Evolutionary conservation across 2,113 vertebrate species (phyloP), one percentile per base, ranked within the genome.

Genomic region (Calidris pygmaea): DNA sequence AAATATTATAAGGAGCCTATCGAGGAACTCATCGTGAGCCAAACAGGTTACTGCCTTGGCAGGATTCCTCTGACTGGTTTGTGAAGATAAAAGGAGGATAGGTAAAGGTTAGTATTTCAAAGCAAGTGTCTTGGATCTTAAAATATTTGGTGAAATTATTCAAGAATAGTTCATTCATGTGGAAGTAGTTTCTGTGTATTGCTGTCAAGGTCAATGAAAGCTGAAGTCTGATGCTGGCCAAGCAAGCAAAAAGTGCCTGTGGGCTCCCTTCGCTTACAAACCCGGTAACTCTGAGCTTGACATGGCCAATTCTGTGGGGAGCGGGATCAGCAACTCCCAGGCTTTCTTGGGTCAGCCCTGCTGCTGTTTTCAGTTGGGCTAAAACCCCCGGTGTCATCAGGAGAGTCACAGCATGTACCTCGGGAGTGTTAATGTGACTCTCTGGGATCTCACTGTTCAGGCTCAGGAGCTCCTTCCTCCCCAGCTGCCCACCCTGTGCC

Each of bases 81-180:
- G 32, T 70, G 84, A 76, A 95, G 96, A 92, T 96, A 87, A 95
- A 96, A 96, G 89, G 63, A 66, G 92, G 62, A 72, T 79, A 85
- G 94, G 84, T 87, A 73, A 89, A 95, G 62, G 94, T 73, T 93
- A 93, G 63, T 92, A 91, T 96, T 96, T 95, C 94, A 96, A 95
- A 95, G 94, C 52, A 67, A 87, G 41, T 66, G 63, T 85, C 80
- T 95, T 75, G 53, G 43, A 62, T 96, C 74, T 85, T 94, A 77
- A 96, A 92, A 74, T 96, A 95, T 93, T 93, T 93, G 91, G 74
- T 87, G 87, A 95, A 94, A 95, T 95, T 89, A 95, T 94, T 95
- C 89, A 85, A 62, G 86, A 92, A 83, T 39, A 47, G 55, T 77
- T 91, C 58, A 71, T 96, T 96, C 87, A 71, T 67, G 87, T 91